Evolutionary conservation across 1,140 invertebrate genomes (phyloP), one percentile per base, ranked within the genome.

Genomic region (Ruditapes philippinarum): DNA sequence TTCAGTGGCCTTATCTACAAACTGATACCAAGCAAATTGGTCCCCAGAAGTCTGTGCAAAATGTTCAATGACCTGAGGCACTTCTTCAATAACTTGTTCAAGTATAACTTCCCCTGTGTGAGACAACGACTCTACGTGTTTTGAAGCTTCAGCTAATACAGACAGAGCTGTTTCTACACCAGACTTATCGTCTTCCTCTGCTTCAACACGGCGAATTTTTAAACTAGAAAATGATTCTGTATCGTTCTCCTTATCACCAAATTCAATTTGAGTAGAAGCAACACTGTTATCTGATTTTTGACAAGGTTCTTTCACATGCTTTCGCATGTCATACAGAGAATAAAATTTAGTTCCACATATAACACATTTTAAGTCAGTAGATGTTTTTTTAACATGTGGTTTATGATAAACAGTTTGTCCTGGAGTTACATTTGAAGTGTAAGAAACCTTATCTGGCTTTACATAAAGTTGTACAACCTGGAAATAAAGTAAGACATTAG

Each of bases 291-390:
- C 79, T 25, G 60, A 81, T 33, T 38, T 31, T 54, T 89, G 92
- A 51, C 93, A 94, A 28, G 93, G 93, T 40, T 90, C 90, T 38
- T 91, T 92, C 3, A 94, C 93, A 90, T 94, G 93, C 4, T 89
- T 81, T 40, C 92, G 76, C 92, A 94, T 94, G 57, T 93, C 92
- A 54, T 93, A 91, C 45, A 94, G 54, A 9, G 89, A 90, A 17
- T 28, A 25, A 85, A 94, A 94, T 57, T 91, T 82, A 36, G 91
- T 88, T 28, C 89, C 88, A 83, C 93, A 94, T 33, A 94, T 94
- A 49, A 92, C 88, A 89, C 93, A 94, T 42, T 89, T 89, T 3
- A 89, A 40, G 65, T 82, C 87, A 42, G 87, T 65, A 40, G 65
- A 74, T 7, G 79, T 54, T 40, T 88, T 82, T 80, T 89, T 90